Percentiles rank a stretch among this genome's conserved stretches.
Evolutionary conservation across 2,113 vertebrate genomes (phyloP).

Genomic region (Calidris pygmaea): DNA sequence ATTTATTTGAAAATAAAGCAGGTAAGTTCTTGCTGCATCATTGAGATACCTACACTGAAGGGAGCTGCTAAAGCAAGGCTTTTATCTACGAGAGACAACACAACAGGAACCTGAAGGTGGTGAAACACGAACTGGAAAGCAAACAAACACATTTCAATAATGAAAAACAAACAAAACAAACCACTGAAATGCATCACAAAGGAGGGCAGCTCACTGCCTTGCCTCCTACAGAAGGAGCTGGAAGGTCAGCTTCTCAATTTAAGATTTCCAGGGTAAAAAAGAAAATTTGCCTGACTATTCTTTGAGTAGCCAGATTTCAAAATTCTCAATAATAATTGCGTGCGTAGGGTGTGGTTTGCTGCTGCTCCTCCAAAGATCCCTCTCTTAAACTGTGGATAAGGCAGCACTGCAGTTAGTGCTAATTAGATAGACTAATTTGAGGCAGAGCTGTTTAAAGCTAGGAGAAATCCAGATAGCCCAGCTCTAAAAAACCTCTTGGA

Average conservation of each 20-base stretch:
- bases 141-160: neutral
- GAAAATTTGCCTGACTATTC: neutral
- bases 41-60: neutral
- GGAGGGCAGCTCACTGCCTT: neutral
- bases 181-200: neutral
- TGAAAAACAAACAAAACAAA: neutral
- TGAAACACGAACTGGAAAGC: constrained; percentile 1
- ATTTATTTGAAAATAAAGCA: neutral
- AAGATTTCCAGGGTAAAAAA: neutral
- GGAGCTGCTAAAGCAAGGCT: neutral
- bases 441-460: neutral
- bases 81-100: neutral
- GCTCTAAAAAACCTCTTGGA: neutral
- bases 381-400: neutral
- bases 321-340: neutral
- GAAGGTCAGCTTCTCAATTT: constrained; percentile 11
- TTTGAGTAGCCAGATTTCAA: neutral
- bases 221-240: constrained; percentile 15
- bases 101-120: neutral
- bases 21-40: neutral
- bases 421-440: neutral
- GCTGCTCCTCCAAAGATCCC: neutral
- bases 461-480: neutral
- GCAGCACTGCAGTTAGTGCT: neutral
- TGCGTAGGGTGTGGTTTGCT: neutral